phyloP scores from a whole-genome alignment of 1,140 invertebrate genomes.

The Macrobrachium rosenbergii region DNA sequence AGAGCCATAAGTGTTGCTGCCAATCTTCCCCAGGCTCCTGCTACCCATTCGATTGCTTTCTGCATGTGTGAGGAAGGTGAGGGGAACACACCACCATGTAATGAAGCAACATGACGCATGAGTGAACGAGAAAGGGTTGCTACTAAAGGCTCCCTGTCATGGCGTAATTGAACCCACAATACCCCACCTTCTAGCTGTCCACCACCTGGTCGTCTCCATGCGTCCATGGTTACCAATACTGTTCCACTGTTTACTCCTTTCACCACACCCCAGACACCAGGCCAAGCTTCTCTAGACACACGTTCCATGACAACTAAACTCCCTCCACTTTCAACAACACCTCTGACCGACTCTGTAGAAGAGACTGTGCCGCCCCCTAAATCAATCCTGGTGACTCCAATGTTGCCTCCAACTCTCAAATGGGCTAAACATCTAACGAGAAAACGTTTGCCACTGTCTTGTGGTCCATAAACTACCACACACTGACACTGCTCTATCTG shows the following conservation, averaged over 20 bases:
- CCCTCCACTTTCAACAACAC: slow-evolving; percentile 53
- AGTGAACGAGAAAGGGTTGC: slow-evolving; percentile 37
- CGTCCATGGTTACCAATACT: slow-evolving; percentile 52
- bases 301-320: slow-evolving; percentile 42
- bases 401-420: slow-evolving; percentile 18
- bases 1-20: slow-evolving; percentile 57
- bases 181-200: slow-evolving; percentile 58
- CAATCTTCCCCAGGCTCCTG: slow-evolving; percentile 46
- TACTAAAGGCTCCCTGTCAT: slow-evolving; percentile 48
- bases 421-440: slow-evolving; percentile 43
- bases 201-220: slow-evolving; percentile 56
- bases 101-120: slow-evolving; percentile 36
- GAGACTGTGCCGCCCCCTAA: slow-evolving; percentile 29
- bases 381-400: slow-evolving; percentile 39
- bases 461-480: slow-evolving; percentile 57
- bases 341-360: slow-evolving; percentile 30
- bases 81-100: slow-evolving; percentile 46
- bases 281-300: slow-evolving; percentile 50
- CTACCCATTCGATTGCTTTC: slow-evolving; percentile 36
- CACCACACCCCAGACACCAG: slow-evolving; percentile 47
- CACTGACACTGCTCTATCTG: slow-evolving; percentile 55
- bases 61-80: slow-evolving; percentile 43
- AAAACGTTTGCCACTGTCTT: slow-evolving; percentile 52
- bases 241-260: slow-evolving; percentile 34
- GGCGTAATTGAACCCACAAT: slow-evolving; percentile 54